Percentiles rank a stretch among this genome's conserved stretches.
Conservation (phyloP, 2,888 invertebrate genomes). For the Thymelicus sylvestris region DNA sequence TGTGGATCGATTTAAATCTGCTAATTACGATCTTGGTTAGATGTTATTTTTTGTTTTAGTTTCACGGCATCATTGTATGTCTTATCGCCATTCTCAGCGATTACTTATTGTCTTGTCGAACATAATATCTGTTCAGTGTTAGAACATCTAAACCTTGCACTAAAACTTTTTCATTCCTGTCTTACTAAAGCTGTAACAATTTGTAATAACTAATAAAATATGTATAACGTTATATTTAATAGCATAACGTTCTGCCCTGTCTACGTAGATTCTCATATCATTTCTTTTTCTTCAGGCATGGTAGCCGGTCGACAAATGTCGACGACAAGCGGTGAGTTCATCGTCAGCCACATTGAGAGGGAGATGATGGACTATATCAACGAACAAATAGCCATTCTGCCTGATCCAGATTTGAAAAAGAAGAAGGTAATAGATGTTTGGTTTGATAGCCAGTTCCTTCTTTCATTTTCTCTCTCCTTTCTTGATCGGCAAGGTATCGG, state of each 20-base stretch:
- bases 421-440: conserved; percentile 63
- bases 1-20: conserved; percentile 64
- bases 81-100: too few species aligned
- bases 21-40: conserved; percentile 77
- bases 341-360: conserved; percentile 66
- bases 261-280: background rate
- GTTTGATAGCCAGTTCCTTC: too few species aligned
- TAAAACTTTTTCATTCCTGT: too few species aligned
- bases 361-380: conserved; percentile 71
- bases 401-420: conserved; percentile 75
- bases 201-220: too few species aligned
- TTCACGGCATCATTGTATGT: background rate
- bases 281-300: conserved; percentile 58
- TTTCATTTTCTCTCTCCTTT: too few species aligned
- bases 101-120: too few species aligned
- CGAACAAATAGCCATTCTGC: conserved; percentile 72
- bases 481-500: too few species aligned
- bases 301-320: conserved; percentile 80
- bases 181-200: too few species aligned
- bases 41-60: conserved; percentile 16
- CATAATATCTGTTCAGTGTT: too few species aligned
- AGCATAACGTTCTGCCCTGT: too few species aligned
- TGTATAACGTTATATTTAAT: too few species aligned
- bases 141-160: too few species aligned
- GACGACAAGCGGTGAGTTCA: conserved; percentile 75